Conservation (phyloP, 2,888 invertebrate genomes). For the Sylvicola cinctus region DNA sequence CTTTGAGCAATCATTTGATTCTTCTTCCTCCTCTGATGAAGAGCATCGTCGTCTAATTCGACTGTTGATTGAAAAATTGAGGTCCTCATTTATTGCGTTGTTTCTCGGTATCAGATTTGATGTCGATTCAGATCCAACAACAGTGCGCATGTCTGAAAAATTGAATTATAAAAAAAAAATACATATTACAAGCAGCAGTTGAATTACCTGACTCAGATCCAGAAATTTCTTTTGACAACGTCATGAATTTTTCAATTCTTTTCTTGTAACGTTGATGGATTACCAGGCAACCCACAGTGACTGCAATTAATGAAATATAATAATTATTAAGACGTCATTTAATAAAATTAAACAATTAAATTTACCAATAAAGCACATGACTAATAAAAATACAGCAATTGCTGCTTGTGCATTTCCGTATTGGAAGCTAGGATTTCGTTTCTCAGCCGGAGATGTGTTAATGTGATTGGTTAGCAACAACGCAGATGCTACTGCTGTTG, state of each 20-base stretch:
- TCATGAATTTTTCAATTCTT: constrained; percentile 42
- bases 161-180: no score
- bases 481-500: constrained; percentile 41
- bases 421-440: constrained; percentile 54
- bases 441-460: constrained; percentile 31
- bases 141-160: no score
- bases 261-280: constrained; percentile 62
- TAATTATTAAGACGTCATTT: background rate
- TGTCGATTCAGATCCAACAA: constrained; percentile 9
- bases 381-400: constrained; percentile 49
- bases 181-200: no score
- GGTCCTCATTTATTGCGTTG: constrained; percentile 4
- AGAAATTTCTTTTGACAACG: constrained; percentile 35
- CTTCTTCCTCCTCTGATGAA: background rate
- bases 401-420: constrained; percentile 59
- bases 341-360: constrained; percentile 4
- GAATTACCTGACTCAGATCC: constrained; percentile 11
- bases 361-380: constrained; percentile 61
- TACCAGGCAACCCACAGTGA: constrained; percentile 62
- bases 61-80: constrained; percentile 10
- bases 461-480: constrained; percentile 35
- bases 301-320: constrained; percentile 23
- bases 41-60: constrained; percentile 13
- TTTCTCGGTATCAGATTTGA: constrained; percentile 9
- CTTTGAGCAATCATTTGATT: background rate